These are phyloP conservation scores for Lepilemur ruficaudatus DNA, from an alignment of 2,797 vertebrate species.

Conservation along the genomic window DNA sequence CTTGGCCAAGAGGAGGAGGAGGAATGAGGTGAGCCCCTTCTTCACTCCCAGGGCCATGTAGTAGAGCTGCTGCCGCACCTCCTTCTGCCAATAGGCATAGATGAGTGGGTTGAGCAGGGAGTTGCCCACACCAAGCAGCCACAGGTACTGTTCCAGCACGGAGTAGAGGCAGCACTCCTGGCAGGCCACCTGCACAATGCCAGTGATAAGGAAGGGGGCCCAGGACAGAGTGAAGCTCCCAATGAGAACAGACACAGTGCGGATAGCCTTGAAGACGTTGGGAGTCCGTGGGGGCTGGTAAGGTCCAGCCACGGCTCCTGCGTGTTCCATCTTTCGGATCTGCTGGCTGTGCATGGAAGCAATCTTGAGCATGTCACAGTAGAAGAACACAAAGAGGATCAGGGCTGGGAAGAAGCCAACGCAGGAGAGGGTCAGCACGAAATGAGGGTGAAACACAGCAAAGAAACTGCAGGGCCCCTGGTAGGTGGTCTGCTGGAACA, in stretches of 20 bases:
- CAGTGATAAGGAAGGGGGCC: slow-evolving; percentile 91
- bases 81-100: slow-evolving; percentile 93
- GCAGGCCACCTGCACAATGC: slow-evolving; percentile 88
- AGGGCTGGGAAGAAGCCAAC: slow-evolving; percentile 90
- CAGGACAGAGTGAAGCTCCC: slow-evolving; percentile 93
- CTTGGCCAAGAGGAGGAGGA: slow-evolving; percentile 28
- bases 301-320: slow-evolving; percentile 9
- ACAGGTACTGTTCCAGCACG: slow-evolving; percentile 90
- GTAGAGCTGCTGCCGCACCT: slow-evolving; percentile 89
- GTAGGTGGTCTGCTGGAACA: slow-evolving; percentile 83
- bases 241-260: slow-evolving; percentile 89
- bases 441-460: slow-evolving; percentile 85
- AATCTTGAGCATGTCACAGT: slow-evolving; percentile 94
- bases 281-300: slow-evolving; percentile 62
- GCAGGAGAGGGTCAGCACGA: slow-evolving; percentile 88
- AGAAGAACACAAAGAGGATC: slow-evolving; percentile 91
- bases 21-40: slow-evolving; percentile 64
- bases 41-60: slow-evolving; percentile 83
- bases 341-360: slow-evolving; percentile 90
- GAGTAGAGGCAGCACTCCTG: slow-evolving; percentile 83
- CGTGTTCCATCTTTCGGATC: slow-evolving; percentile 85
- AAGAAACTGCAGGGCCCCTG: slow-evolving; percentile 90
- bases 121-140: slow-evolving; percentile 91
- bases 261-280: slow-evolving; percentile 90
- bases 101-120: slow-evolving; percentile 94